A percentile compares a stretch with the other conserved stretches of the same genome.
phyloP scores from a whole-genome alignment of 2,888 invertebrate genomes.

The Hirtodrosophila cameraria region DNA sequence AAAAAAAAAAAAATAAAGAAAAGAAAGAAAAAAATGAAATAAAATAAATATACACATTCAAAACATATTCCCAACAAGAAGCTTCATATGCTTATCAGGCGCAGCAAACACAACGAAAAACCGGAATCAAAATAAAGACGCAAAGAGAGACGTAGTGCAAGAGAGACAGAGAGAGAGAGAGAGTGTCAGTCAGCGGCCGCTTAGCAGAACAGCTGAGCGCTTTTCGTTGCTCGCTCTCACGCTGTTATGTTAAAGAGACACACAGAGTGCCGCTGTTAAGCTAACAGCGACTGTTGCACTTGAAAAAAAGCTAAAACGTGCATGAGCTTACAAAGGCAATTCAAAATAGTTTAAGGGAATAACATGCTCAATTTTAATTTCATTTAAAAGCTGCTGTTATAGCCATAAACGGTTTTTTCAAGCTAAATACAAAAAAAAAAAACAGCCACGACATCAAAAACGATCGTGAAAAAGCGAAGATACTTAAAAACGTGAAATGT shows the following conservation, averaged over 20 bases:
- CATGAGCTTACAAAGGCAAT: not conserved
- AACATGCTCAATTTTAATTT: not conserved
- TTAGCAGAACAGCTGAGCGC: constrained; percentile 32
- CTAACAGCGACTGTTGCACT: not conserved
- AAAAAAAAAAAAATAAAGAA: constrained; percentile 8
- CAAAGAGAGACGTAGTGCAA: constrained; percentile 25
- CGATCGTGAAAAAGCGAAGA: no score
- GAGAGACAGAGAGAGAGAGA: constrained; percentile 1
- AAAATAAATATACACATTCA: not conserved
- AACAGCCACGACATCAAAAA: no score
- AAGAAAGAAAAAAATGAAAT: constrained; percentile 13
- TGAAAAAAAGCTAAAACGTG: not conserved
- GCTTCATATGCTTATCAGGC: constrained; percentile 56
- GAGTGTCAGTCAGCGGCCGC: constrained; percentile 1
- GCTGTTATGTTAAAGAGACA: constrained; percentile 27
- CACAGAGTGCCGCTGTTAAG: constrained; percentile 21
- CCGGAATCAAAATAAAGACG: constrained; percentile 73
- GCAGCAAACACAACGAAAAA: constrained; percentile 62
- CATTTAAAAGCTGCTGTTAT: no score
- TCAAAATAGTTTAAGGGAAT: no score
- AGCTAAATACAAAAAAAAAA: no score
- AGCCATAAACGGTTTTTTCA: no score
- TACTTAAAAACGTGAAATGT: no score
- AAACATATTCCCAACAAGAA: constrained; percentile 42
- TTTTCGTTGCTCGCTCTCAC: constrained; percentile 5